These are phyloP conservation scores for Crossaster papposus DNA, from an alignment of 53 echinoderm and acorn worm genomes.

Conservation along the genomic window DNA sequence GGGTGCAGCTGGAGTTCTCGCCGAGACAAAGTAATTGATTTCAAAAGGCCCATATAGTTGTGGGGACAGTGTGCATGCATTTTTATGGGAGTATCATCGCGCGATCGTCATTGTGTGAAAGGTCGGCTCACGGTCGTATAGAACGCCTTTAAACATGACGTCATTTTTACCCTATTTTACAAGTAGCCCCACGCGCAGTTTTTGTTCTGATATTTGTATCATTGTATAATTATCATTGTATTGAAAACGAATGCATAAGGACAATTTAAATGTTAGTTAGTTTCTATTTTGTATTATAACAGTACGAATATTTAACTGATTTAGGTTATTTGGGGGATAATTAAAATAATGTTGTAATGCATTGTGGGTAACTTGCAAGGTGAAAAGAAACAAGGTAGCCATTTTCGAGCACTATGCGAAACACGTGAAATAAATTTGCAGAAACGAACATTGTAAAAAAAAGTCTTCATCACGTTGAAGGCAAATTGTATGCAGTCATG, in stretches of 20 bases:
- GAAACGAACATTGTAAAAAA: conserved; percentile 29
- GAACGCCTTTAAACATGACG: conserved; percentile 76
- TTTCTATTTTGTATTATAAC: background rate
- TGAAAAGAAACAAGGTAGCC: conserved; percentile 22
- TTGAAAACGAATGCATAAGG: background rate
- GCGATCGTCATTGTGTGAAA: background rate
- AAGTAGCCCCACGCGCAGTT: background rate
- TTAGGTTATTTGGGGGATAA: background rate
- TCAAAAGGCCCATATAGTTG: too few species aligned
- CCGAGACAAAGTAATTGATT: too few species aligned
- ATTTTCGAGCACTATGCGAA: conserved; percentile 39
- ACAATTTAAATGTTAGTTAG: background rate
- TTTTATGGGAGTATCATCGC: too few species aligned
- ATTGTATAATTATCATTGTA: background rate
- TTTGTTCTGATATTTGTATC: background rate
- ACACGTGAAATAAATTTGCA: conserved; percentile 64
- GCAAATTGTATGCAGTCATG: conserved; percentile 71
- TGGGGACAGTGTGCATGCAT: too few species aligned
- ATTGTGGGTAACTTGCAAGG: conserved; percentile 43
- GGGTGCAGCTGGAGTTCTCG: too few species aligned
- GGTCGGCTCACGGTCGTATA: background rate
- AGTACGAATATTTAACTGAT: background rate
- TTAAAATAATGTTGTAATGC: background rate
- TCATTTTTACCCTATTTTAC: conserved; percentile 59
- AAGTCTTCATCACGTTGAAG: conserved; percentile 19